Evolutionary conservation across 2,888 invertebrate species (phyloP), one percentile per base, ranked within the genome.

Genomic region (Lissocephala sabroskyi): DNA sequence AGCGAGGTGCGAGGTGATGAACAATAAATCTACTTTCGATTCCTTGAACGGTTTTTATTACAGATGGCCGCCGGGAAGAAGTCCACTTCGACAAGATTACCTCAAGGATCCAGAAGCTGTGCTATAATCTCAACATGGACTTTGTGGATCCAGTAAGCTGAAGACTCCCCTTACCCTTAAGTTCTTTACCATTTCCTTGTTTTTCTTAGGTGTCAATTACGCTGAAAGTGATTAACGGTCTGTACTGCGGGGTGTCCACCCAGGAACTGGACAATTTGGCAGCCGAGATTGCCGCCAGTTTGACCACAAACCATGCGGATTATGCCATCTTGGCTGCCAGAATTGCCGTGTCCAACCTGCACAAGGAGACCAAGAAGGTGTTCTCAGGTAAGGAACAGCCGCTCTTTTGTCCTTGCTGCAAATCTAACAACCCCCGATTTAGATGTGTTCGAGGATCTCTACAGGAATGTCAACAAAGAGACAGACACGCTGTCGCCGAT

Each of bases 11-110:
- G 9, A 7, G 7, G n/a, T 10, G 1, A 6, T 7, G 9, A n/a
- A 11, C 7, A 9, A 19, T 6, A 1, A 28, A 13, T 10, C n/a
- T n/a, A n/a, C n/a, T n/a, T n/a, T n/a, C n/a, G n/a, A n/a, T n/a
- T n/a, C n/a, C n/a, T n/a, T n/a, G n/a, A n/a, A n/a, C n/a, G n/a
- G n/a, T n/a, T n/a, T n/a, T n/a, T n/a, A n/a, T n/a, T n/a, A 11
- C 71, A 95, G 96, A 92, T 88, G 97, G 97, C 0, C 88, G 95
- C 45, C 90, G 91, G 79, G 98, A 99, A 83, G 91, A 91, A 65
- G 94, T 98, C 1, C 95, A 96, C 85, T 93, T 98, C 81, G 98
- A 99, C 85, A 99, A 99, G 88, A 99, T 99, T 54, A 98, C 98
- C 0, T 96, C 96, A 1, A 88, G 98, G 75, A 95, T 99, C 41